Conservation (phyloP, 2,888 invertebrate genomes). For the Hecatera dysodea region DNA sequence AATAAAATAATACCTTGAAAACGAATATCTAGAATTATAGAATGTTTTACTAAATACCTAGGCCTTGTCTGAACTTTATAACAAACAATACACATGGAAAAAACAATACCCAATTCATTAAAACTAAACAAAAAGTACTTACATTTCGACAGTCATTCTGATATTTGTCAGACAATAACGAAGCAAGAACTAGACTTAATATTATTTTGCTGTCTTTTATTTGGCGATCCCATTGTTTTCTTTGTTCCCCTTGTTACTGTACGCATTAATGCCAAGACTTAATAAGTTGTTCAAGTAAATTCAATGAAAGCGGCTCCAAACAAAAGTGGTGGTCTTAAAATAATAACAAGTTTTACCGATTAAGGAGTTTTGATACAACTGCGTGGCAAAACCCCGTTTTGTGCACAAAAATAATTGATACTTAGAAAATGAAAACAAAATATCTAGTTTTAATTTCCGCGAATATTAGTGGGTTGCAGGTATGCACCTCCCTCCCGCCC, state of each 20-base stretch:
- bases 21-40: not conserved
- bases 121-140: slow-evolving; percentile 47
- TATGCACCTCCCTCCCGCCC: no score
- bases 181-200: slow-evolving; percentile 50
- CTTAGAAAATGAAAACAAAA: no score
- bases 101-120: slow-evolving; percentile 47
- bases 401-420: slow-evolving; percentile 14
- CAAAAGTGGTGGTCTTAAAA: slow-evolving; percentile 40
- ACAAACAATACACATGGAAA: slow-evolving; percentile 33
- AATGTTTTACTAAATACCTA: not conserved
- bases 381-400: not conserved
- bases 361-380: slow-evolving; percentile 29
- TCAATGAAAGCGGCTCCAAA: slow-evolving; percentile 41
- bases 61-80: not conserved
- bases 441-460: no score
- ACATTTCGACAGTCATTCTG: slow-evolving; percentile 61
- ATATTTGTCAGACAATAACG: slow-evolving; percentile 59
- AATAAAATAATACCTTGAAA: not conserved
- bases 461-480: no score
- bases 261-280: slow-evolving; percentile 59
- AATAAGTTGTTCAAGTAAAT: slow-evolving; percentile 59
- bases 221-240: slow-evolving; percentile 58
- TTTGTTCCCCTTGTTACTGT: slow-evolving; percentile 64
- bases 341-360: slow-evolving; percentile 49
- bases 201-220: slow-evolving; percentile 62